Conservation (phyloP, 1,140 invertebrate genomes). For the Pinna nobilis region DNA sequence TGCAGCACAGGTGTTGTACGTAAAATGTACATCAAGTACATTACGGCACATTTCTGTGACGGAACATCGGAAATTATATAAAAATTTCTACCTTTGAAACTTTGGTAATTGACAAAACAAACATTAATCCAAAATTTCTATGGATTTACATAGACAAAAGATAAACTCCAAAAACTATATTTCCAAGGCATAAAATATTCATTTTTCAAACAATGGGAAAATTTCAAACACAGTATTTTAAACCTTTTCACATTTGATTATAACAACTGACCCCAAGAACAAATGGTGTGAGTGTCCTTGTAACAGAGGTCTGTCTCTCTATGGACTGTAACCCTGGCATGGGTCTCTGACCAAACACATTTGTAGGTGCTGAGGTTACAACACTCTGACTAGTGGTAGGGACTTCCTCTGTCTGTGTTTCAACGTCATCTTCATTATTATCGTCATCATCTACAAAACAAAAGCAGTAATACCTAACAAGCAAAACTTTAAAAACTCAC, state of each 20-base stretch:
- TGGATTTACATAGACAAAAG: too few relatives aligned
- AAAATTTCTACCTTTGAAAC: too few relatives aligned
- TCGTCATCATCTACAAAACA: background rate
- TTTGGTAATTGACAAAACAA: too few relatives aligned
- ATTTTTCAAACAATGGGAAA: too few relatives aligned
- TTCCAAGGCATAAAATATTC: too few relatives aligned
- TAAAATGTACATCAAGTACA: too few relatives aligned
- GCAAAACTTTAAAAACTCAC: background rate
- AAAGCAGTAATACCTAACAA: background rate
- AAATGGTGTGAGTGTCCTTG: constrained; percentile 64
- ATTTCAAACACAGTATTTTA: background rate
- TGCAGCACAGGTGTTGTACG: too few relatives aligned
- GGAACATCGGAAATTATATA: too few relatives aligned
- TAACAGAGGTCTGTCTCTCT: constrained; percentile 66
- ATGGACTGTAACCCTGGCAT: constrained; percentile 49
- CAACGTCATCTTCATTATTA: constrained; percentile 68
- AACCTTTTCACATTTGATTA: background rate
- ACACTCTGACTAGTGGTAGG: constrained; percentile 33
- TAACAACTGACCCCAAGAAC: constrained; percentile 59
- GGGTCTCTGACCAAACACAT: constrained; percentile 39
- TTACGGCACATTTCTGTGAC: too few relatives aligned
- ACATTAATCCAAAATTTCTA: too few relatives aligned
- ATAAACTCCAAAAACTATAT: too few relatives aligned
- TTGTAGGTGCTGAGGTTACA: constrained; percentile 38
- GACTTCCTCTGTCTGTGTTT: constrained; percentile 40